A percentile compares a stretch with the other conserved stretches of the same genome.
These are phyloP conservation scores for Paraescarpia echinospica DNA, from an alignment of 1,140 invertebrate species.

Conservation along the genomic window DNA sequence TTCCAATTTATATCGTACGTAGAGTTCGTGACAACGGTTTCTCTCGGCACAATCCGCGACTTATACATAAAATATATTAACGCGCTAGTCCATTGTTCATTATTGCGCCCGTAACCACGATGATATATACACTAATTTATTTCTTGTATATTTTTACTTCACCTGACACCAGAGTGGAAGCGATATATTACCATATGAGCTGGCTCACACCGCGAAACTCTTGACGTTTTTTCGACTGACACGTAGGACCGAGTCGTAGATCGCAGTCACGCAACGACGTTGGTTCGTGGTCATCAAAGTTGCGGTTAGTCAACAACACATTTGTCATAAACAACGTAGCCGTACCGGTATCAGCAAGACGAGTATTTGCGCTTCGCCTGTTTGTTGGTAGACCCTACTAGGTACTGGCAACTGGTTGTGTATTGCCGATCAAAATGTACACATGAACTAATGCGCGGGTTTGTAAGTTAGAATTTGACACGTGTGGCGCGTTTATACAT, in stretches of 20 bases:
- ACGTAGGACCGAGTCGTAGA: neutral
- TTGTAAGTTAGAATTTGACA: neutral
- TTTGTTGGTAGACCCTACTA: neutral
- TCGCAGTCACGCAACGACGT: neutral
- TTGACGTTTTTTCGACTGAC: too few species aligned
- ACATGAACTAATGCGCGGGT: neutral
- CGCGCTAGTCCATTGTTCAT: neutral
- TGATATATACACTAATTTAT: constrained; percentile 2
- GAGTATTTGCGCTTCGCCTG: neutral
- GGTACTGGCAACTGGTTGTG: neutral
- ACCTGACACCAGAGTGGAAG: neutral
- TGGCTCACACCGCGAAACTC: too few species aligned
- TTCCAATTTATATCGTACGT: neutral
- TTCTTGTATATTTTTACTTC: neutral
- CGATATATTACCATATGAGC: neutral
- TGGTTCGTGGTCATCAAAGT: neutral
- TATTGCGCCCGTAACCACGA: neutral
- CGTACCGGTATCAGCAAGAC: neutral
- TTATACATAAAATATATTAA: neutral
- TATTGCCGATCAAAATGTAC: neutral
- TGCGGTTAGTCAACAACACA: neutral
- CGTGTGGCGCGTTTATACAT: neutral
- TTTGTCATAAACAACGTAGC: neutral
- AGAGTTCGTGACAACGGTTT: neutral
- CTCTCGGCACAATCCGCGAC: neutral